Conservation (phyloP, 2,888 invertebrate genomes). For the Merodon equestris region DNA sequence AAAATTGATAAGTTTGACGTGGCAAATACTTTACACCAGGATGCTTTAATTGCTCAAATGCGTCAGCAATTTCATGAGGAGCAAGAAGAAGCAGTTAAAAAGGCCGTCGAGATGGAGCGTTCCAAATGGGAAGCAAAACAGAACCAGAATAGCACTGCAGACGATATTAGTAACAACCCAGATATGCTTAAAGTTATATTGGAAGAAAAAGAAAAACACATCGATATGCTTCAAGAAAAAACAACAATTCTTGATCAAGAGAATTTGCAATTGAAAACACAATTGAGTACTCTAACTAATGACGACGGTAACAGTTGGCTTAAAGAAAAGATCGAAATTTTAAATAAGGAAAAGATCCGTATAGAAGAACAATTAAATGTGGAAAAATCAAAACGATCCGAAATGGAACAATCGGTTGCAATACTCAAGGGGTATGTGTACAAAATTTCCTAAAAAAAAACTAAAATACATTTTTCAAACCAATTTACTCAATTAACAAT, state of each 20-base stretch:
- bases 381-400: slow-evolving; percentile 76
- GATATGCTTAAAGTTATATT: slow-evolving; percentile 84
- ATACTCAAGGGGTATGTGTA: slow-evolving; percentile 80
- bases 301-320: slow-evolving; percentile 81
- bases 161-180: slow-evolving; percentile 80
- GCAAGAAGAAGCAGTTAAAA: slow-evolving; percentile 80
- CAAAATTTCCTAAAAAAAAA: no score
- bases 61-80: slow-evolving; percentile 82
- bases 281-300: slow-evolving; percentile 84
- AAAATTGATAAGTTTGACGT: slow-evolving; percentile 84
- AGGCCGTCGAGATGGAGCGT: slow-evolving; percentile 80
- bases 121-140: slow-evolving; percentile 76
- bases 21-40: slow-evolving; percentile 84
- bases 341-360: slow-evolving; percentile 80
- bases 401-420: slow-evolving; percentile 81
- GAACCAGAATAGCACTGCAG: slow-evolving; percentile 72
- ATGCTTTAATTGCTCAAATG: slow-evolving; percentile 84
- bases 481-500: slow-evolving; percentile 2
- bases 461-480: not conserved
- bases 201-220: slow-evolving; percentile 86
- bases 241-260: slow-evolving; percentile 83
- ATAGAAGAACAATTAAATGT: slow-evolving; percentile 78
- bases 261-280: slow-evolving; percentile 84
- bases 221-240: slow-evolving; percentile 83
- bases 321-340: slow-evolving; percentile 79